phyloP scores from a whole-genome alignment of 2,113 vertebrate species.

The Spea multiplicata region DNA sequence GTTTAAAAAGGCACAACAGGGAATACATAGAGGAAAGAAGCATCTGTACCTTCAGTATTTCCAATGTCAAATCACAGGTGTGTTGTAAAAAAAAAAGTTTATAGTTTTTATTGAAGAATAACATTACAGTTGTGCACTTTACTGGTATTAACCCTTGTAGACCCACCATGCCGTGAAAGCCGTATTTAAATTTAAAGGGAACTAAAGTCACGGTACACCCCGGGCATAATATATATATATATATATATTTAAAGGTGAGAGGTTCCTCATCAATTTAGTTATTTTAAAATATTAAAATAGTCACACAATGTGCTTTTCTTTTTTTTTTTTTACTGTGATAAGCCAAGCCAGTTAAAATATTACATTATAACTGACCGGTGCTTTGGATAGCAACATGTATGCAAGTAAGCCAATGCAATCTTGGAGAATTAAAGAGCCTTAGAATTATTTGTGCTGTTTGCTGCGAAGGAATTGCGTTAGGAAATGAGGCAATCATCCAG shows the following conservation, averaged over 20 bases:
- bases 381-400: constrained; percentile 46
- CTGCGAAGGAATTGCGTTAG: constrained; percentile 41
- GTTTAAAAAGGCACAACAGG: constrained; percentile 74
- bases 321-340: constrained; percentile 11
- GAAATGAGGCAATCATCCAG: constrained; percentile 45
- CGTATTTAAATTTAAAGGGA: not conserved
- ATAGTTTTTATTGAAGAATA: constrained; percentile 66
- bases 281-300: not conserved
- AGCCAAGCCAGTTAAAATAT: constrained; percentile 29
- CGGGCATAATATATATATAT: too few species aligned
- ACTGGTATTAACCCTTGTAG: constrained; percentile 59
- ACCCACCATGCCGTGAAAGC: not conserved
- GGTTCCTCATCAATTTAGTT: too few species aligned
- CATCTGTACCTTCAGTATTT: constrained; percentile 74
- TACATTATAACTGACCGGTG: constrained; percentile 39
- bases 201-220: too few species aligned
- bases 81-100: constrained; percentile 73
- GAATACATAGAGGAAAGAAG: constrained; percentile 71
- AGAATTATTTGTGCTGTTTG: constrained; percentile 48
- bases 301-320: not conserved
- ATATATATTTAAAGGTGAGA: too few species aligned
- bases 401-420: constrained; percentile 45
- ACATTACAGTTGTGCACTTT: constrained; percentile 52
- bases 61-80: constrained; percentile 69
- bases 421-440: constrained; percentile 48